Percentiles rank a stretch among this genome's conserved stretches.
These are phyloP conservation scores for Scaeva pyrastri DNA, from an alignment of 2,888 invertebrate species.

Conservation along the genomic window DNA sequence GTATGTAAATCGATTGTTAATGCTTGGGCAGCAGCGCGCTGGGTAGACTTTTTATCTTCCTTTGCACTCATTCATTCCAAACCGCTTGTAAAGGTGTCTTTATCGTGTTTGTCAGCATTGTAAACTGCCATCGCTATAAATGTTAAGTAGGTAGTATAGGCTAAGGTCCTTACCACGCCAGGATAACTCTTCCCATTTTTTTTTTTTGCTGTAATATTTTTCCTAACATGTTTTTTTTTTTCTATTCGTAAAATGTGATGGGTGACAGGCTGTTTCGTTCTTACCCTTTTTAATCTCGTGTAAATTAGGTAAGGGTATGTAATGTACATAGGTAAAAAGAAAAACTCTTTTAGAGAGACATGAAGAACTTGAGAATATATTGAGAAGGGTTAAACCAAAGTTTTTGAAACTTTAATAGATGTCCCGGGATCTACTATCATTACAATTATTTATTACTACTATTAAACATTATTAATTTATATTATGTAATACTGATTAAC, in stretches of 20 bases:
- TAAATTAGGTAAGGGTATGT: neutral
- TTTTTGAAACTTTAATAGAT: neutral
- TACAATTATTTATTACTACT: no score
- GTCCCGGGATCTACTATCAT: no score
- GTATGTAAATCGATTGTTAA: no score
- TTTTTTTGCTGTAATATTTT: neutral
- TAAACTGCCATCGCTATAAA: constrained; percentile 3
- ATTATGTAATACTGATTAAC: no score
- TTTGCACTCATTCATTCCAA: neutral
- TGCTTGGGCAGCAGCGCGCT: no score
- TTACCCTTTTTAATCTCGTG: neutral
- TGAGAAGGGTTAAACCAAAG: neutral
- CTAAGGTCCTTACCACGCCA: neutral
- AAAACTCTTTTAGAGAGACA: neutral
- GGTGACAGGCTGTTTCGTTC: neutral
- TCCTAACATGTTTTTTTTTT: neutral
- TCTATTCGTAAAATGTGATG: constrained; percentile 1
- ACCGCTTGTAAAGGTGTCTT: neutral
- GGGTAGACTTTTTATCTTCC: neutral
- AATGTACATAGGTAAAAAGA: no score
- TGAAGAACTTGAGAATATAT: neutral
- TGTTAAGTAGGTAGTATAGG: neutral
- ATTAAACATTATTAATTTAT: no score
- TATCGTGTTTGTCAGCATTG: constrained; percentile 8
- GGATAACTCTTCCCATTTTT: neutral